Base-by-base conservation (phyloP, 2,797 vertebrate genomes). In the Phalloptychus januarius region DNA sequence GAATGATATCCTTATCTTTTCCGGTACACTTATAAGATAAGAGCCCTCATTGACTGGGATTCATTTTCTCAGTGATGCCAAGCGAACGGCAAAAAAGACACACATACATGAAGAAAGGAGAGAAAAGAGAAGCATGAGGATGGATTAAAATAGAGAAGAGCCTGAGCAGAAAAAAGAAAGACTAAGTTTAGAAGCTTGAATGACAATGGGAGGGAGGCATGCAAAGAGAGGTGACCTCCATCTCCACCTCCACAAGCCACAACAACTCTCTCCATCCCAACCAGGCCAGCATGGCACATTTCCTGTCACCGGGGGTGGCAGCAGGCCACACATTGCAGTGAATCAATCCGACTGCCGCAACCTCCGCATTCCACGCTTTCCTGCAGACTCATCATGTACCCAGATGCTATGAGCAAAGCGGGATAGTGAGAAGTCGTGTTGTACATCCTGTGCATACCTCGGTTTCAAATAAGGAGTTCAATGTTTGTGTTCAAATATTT, bases 331-430 rank as follows among this genome's bases (percentile, higher is more conserved):
- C 88, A 79, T 81, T 88, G 87, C 88, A 80, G 87, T 93, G 91
- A 93, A 91, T 94, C 91, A 93, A 87, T 89, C 91, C 74, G 73
- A 89, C 88, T 87, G 91, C 90, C 67, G 83, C 89, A 89, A 84
- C 91, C 92, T 90, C 91, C 90, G 74, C 87, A 89, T 84, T 88
- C 91, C 87, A 86, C 90, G 86, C 90, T 82, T 83, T 88, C 84
- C 88, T 87, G 86, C 87, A 70, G 88, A 80, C 83, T 92, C 86
- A 78, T 88, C 85, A 88, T 89, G 90, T 79, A 83, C 85, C 88
- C 93, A 90, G 91, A 92, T 92, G 88, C 91, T 85, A 81, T 46
- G 88, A 87, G 90, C 40, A 75, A 92, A 89, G 75, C 77, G 71
- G 84, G 61, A 75, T 61, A 63, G 83, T 83, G 89, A 84, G 81